A percentile compares a stretch with the other conserved stretches of the same genome.
These are phyloP conservation scores for Apaloderma vittatum DNA, from an alignment of 2,113 vertebrate species.

Conservation along the genomic window DNA sequence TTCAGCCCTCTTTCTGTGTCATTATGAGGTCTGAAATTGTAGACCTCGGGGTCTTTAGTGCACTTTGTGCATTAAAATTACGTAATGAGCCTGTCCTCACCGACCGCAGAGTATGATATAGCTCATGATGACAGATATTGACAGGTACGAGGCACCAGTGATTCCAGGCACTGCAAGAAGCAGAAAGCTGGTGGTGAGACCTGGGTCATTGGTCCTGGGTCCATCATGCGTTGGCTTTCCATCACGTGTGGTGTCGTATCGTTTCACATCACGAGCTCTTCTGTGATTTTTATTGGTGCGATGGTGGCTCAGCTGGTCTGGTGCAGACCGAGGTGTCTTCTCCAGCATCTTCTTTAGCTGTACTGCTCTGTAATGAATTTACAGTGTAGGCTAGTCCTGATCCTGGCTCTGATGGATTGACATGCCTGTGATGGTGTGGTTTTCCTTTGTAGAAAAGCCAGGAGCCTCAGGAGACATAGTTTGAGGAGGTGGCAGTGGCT, in stretches of 20 bases:
- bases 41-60: background rate
- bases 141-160: background rate
- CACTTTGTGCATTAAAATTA: constrained; percentile 46
- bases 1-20: background rate
- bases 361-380: background rate
- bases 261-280: accelerated
- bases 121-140: background rate
- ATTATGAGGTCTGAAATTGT: background rate
- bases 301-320: background rate
- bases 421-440: accelerated
- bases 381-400: background rate
- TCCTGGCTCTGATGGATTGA: background rate
- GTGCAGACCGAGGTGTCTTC: background rate
- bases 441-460: background rate
- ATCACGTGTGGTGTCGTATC: accelerated
- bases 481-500: background rate
- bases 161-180: background rate
- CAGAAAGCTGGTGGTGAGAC: background rate
- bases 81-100: background rate
- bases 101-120: accelerated
- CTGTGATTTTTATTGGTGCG: accelerated
- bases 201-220: background rate
- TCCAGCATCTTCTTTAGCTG: background rate
- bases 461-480: background rate
- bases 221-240: background rate